Evolutionary conservation across 1,140 invertebrate genomes (phyloP).

Genomic region (Caenorhabditis brenneri): DNA sequence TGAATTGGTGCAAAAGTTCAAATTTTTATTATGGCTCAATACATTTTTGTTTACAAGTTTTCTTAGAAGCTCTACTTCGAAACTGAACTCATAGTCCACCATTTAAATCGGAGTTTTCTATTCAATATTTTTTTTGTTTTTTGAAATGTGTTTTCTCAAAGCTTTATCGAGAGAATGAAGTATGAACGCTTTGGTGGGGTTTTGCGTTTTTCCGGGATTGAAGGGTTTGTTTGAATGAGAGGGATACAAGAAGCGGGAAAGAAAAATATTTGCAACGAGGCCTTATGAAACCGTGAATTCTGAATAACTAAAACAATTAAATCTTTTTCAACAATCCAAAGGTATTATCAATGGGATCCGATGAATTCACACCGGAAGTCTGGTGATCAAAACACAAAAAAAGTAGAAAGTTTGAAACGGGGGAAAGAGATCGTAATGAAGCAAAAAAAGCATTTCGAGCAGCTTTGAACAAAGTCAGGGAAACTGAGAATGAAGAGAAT

Average conservation of each 20-base stretch:
- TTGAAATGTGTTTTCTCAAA: neutral
- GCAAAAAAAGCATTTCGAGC: constrained; percentile 34
- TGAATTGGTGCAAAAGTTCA: no score
- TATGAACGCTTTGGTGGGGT: constrained; percentile 28
- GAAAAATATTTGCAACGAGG: no score
- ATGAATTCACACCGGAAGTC: no score
- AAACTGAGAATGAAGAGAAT: constrained; percentile 16
- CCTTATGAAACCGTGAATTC: constrained; percentile 13
- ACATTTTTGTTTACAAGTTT: no score
- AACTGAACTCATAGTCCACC: no score
- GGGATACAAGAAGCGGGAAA: neutral
- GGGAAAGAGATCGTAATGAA: constrained; percentile 20
- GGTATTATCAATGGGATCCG: no score
- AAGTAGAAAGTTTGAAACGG: neutral
- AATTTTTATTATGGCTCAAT: no score
- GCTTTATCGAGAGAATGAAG: constrained; percentile 1
- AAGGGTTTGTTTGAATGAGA: neutral
- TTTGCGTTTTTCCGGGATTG: neutral
- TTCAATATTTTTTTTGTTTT: neutral
- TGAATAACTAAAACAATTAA: neutral
- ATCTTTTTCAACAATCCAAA: no score
- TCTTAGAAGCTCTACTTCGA: no score
- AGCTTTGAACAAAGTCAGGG: constrained; percentile 30
- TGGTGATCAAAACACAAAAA: neutral
- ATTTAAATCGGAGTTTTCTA: no score